These are phyloP conservation scores for Agonopterix arenella DNA, from an alignment of 2,888 invertebrate genomes.

Conservation along the genomic window DNA sequence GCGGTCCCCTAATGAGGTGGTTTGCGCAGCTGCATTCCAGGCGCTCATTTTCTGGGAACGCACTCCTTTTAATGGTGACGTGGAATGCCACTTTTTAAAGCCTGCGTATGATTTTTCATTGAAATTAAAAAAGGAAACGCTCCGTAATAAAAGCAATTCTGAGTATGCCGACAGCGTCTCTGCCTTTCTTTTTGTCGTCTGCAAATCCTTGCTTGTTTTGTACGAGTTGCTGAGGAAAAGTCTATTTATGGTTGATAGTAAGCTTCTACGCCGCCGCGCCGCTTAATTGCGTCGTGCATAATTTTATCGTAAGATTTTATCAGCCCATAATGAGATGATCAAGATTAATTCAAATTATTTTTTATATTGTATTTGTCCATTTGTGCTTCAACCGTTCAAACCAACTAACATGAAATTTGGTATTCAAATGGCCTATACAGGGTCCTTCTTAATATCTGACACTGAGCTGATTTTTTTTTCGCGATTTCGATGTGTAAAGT, in stretches of 20 bases:
- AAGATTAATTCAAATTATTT: no score
- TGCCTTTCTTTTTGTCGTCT: conserved; percentile 46
- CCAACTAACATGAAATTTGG: no score
- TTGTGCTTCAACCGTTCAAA: no score
- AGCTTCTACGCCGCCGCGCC: not conserved
- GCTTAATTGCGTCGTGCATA: conserved; percentile 5
- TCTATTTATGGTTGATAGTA: conserved; percentile 32
- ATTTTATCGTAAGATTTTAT: conserved; percentile 6
- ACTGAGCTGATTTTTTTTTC: no score
- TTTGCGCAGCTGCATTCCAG: conserved; percentile 55
- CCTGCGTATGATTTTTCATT: conserved; percentile 65
- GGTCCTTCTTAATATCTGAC: no score
- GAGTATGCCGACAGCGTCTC: conserved; percentile 38
- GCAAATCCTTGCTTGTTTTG: conserved; percentile 47
- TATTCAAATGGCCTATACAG: no score
- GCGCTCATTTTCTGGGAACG: conserved; percentile 62
- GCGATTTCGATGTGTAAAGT: no score
- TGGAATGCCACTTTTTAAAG: conserved; percentile 58
- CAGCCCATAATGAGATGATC: not conserved
- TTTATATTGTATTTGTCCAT: no score
- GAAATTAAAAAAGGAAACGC: conserved; percentile 57
- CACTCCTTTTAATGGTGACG: conserved; percentile 45
- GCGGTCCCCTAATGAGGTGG: conserved; percentile 50
- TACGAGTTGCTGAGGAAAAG: conserved; percentile 43
- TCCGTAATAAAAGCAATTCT: conserved; percentile 45